phyloP scores from a whole-genome alignment of 1,140 invertebrate genomes.

The Pectinophora gossypiella region DNA sequence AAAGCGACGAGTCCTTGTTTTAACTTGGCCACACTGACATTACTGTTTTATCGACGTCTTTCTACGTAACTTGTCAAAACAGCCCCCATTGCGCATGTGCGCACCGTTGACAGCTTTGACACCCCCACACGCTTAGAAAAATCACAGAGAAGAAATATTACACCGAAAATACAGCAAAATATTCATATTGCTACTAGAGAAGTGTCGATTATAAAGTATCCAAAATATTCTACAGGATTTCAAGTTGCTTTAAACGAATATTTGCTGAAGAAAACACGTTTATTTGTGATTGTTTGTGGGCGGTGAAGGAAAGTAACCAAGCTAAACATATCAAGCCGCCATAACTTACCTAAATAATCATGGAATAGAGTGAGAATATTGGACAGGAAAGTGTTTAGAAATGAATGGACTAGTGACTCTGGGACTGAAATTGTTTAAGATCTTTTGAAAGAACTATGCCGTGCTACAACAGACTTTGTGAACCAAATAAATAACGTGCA shows the following conservation, averaged over 20 bases:
- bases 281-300: conserved; percentile 13
- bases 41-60: conserved; percentile 54
- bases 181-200: background rate
- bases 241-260: background rate
- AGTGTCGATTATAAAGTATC: background rate
- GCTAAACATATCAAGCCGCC: conserved; percentile 30
- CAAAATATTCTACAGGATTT: background rate
- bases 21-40: too few species aligned
- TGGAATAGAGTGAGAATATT: conserved; percentile 17
- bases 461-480: background rate
- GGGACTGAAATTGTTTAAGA: background rate
- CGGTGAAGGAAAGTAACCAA: conserved; percentile 20
- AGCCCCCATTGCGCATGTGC: conserved; percentile 44
- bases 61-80: conserved; percentile 27
- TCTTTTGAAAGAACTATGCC: background rate
- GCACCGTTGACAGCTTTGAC: conserved; percentile 45
- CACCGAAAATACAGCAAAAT: conserved; percentile 34
- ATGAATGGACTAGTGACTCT: conserved; percentile 20
- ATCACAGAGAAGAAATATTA: conserved; percentile 43
- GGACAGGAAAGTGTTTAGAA: conserved; percentile 13
- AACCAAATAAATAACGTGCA: background rate
- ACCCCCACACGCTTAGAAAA: conserved; percentile 47
- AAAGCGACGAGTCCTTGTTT: too few species aligned
- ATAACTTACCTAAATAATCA: conserved; percentile 31
- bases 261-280: background rate